Conservation (phyloP, 2,113 vertebrate genomes). For the Oriolus oriolus region DNA sequence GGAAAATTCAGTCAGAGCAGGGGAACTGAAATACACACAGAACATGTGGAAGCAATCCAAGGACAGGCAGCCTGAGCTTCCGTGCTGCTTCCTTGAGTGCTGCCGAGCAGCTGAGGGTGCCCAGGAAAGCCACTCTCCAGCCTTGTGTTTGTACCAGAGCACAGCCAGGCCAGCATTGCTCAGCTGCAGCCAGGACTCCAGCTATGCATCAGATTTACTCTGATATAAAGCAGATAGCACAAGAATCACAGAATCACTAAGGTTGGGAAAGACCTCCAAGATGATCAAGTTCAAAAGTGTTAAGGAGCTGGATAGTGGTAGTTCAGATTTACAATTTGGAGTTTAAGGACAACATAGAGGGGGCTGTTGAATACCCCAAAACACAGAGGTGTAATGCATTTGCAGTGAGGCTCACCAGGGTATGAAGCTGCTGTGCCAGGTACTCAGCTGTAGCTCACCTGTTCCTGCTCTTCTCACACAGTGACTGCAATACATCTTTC, state of each 20-base stretch:
- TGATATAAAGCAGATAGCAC: neutral
- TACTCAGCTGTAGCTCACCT: neutral
- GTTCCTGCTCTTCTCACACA: neutral
- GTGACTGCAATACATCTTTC: neutral
- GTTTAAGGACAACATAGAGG: neutral
- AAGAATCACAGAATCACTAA: neutral
- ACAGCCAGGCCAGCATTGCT: fast-evolving
- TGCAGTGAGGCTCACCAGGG: neutral
- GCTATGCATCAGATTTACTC: neutral
- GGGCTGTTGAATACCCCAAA: neutral
- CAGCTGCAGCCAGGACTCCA: neutral
- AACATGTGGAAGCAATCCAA: neutral
- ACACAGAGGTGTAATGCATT: fast-evolving
- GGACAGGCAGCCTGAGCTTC: neutral
- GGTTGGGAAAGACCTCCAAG: neutral
- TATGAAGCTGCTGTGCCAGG: neutral
- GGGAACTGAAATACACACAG: neutral
- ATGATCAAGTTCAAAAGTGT: neutral
- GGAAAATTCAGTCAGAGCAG: neutral
- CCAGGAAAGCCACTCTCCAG: neutral
- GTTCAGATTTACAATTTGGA: neutral
- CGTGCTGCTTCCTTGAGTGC: neutral
- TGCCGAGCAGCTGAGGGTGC: neutral
- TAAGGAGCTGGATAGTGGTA: neutral
- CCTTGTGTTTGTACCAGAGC: neutral